Percentiles rank a stretch among this genome's conserved stretches.
These are phyloP conservation scores for Paralichthys olivaceus DNA, from an alignment of 2,113 vertebrate species.

Conservation along the genomic window DNA sequence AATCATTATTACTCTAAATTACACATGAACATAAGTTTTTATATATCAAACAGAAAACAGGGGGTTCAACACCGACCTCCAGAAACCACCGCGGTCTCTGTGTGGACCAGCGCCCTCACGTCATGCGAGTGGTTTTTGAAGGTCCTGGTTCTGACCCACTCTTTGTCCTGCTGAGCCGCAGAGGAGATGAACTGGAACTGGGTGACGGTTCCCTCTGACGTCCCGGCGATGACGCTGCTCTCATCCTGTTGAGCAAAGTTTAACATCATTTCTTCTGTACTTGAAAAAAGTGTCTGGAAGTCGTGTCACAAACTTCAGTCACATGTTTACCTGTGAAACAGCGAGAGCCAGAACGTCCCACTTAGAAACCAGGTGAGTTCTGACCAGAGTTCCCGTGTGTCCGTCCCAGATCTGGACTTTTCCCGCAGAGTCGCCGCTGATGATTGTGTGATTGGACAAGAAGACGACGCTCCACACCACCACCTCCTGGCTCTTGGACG, in stretches of 20 bases:
- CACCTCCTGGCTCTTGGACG: conserved; percentile 78
- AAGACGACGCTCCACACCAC: conserved; percentile 91
- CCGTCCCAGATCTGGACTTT: conserved; percentile 95
- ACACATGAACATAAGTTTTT: too few relatives aligned
- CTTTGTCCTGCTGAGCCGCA: conserved; percentile 78
- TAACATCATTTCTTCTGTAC: background rate
- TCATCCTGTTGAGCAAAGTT: conserved; percentile 82
- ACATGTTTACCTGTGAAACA: conserved; percentile 82
- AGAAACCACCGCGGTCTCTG: conserved; percentile 87
- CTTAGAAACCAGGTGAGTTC: conserved; percentile 85
- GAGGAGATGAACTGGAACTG: conserved; percentile 91
- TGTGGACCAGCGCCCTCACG: conserved; percentile 88
- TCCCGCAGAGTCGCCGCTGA: conserved; percentile 91
- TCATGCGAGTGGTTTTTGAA: conserved; percentile 94
- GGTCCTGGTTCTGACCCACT: conserved; percentile 91
- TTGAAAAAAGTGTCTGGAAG: too few relatives aligned
- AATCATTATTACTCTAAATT: too few relatives aligned
- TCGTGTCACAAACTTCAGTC: too few relatives aligned
- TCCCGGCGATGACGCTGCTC: conserved; percentile 92
- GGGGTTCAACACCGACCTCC: conserved; percentile 83
- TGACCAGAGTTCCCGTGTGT: conserved; percentile 85
- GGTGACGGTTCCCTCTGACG: conserved; percentile 88
- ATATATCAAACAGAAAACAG: background rate
- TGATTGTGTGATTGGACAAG: conserved; percentile 85
- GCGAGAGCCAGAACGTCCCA: conserved; percentile 87